Base-by-base conservation (phyloP, 2,888 invertebrate species). In the Drosophila greeni region DNA sequence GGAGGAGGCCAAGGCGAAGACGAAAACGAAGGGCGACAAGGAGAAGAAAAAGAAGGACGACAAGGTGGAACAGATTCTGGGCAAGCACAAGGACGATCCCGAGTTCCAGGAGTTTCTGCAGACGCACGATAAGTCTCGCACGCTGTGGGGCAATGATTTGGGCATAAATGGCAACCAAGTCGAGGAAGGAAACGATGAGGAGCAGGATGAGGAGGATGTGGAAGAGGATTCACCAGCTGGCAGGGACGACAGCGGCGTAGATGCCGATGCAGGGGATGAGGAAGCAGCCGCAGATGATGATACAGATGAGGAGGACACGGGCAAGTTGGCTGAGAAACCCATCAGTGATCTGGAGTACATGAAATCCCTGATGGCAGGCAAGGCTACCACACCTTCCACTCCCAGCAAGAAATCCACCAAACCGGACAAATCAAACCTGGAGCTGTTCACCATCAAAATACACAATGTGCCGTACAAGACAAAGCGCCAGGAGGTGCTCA, bases 31-130 rank as follows among this genome's bases (percentile, higher is more conserved):
- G 18, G 8, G 9, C 24, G 33, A 1, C n/a, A 42, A 42, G n/a
- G 42, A 47, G 31, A 78, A 86, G 49, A 69, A 40, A 8, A 23
- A 80, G 29, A 89, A 89, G 85, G 90, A 70, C 11, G 84, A 90
- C 37, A 92, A 92, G 88, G 90, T 93, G 26, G 91, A 92, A 73
- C 92, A 93, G 82, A 90, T 94, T 54, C 86, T 95, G 11, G 91
- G 92, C 84, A 93, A 94, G 92, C 94, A 95, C 82, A 94, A 94
- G 90, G 93, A 95, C 89, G 97, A 98, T 90, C 95, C 96, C 26
- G 90, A 95, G 49, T 98, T 98, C 90, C 90, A 92, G 69, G 97
- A 98, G 87, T 98, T 97, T 87, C 90, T 98, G 87, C 93, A 95
- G 88, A 92, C 93, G n/a, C 96, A 97, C 87, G 91, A 93, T 47